Evolutionary conservation across 2,888 invertebrate species (phyloP).

Genomic region (Incurvaria masculella): DNA sequence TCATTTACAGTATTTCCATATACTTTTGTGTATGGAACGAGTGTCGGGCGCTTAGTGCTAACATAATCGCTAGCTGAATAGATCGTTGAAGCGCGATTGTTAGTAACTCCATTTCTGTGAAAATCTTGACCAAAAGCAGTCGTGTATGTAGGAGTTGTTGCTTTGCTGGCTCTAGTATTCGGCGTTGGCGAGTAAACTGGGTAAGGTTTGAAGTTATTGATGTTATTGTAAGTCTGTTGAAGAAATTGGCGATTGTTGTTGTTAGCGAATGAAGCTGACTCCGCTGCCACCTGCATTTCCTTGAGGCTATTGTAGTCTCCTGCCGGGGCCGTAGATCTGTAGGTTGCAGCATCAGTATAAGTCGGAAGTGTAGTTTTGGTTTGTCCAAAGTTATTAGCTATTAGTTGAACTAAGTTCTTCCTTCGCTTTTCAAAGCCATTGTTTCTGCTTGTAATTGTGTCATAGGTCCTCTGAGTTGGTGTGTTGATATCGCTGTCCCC

Average conservation of each 20-base stretch:
- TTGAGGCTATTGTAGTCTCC: constrained; percentile 42
- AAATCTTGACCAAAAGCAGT: constrained; percentile 39
- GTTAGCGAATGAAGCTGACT: constrained; percentile 71
- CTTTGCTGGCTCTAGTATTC: constrained; percentile 25
- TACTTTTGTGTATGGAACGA: constrained; percentile 42
- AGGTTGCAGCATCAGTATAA: constrained; percentile 34
- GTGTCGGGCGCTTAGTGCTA: constrained; percentile 39
- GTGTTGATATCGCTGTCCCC: constrained; percentile 25
- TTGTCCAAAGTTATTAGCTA: constrained; percentile 37
- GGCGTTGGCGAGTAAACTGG: constrained; percentile 43
- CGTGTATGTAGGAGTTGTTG: constrained; percentile 36
- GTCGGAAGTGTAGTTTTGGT: constrained; percentile 31
- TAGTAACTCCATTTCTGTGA: background rate
- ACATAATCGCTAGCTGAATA: constrained; percentile 11
- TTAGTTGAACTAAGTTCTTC: constrained; percentile 41
- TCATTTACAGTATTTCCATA: constrained; percentile 28
- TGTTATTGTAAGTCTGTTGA: constrained; percentile 33
- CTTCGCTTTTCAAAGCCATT: constrained; percentile 38
- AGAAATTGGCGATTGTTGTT: constrained; percentile 40
- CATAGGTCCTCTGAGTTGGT: constrained; percentile 34
- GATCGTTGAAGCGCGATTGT: background rate
- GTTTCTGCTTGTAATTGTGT: constrained; percentile 21
- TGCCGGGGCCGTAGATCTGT: constrained; percentile 33
- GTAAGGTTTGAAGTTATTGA: constrained; percentile 41
- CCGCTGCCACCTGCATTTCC: constrained; percentile 71